phyloP scores from a whole-genome alignment of 2,888 invertebrate species.

The Platycnemis pennipes region DNA sequence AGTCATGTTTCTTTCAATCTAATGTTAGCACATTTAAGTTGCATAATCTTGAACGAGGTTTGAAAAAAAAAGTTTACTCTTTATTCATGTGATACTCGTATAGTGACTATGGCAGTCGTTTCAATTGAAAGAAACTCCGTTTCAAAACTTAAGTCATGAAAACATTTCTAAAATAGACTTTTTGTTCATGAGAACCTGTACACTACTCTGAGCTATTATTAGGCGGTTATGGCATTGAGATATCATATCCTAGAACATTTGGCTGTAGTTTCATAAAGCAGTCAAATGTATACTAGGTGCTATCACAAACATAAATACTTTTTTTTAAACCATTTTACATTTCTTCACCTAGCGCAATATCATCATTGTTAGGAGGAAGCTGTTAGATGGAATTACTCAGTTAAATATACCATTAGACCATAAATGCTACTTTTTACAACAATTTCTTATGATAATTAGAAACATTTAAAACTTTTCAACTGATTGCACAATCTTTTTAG shows the following conservation, averaged over 20 bases:
- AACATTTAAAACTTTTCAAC: conserved; percentile 47
- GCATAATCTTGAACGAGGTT: not conserved
- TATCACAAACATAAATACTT: conserved; percentile 63
- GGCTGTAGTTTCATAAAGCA: conserved; percentile 64
- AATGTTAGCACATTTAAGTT: not conserved
- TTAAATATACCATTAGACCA: conserved; percentile 59
- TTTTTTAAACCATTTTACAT: conserved; percentile 51
- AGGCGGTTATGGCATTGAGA: conserved; percentile 48
- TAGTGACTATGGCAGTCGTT: not conserved
- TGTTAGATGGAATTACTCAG: conserved; percentile 62
- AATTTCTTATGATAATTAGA: conserved; percentile 50
- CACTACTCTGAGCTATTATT: conserved; percentile 46
- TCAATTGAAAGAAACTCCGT: conserved; percentile 35
- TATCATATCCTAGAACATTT: conserved; percentile 49
- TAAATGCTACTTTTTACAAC: conserved; percentile 66
- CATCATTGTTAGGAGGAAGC: conserved; percentile 58
- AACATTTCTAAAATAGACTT: conserved; percentile 22
- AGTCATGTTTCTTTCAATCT: not conserved
- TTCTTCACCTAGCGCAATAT: conserved; percentile 36
- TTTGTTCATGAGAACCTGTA: not conserved
- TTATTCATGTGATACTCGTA: not conserved
- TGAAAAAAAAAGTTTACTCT: not conserved
- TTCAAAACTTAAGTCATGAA: conserved; percentile 43
- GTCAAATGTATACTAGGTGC: conserved; percentile 61
- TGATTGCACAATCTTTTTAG: conserved; percentile 57